Conservation (phyloP, 2,797 vertebrate genomes). For the Betta splendens region DNA sequence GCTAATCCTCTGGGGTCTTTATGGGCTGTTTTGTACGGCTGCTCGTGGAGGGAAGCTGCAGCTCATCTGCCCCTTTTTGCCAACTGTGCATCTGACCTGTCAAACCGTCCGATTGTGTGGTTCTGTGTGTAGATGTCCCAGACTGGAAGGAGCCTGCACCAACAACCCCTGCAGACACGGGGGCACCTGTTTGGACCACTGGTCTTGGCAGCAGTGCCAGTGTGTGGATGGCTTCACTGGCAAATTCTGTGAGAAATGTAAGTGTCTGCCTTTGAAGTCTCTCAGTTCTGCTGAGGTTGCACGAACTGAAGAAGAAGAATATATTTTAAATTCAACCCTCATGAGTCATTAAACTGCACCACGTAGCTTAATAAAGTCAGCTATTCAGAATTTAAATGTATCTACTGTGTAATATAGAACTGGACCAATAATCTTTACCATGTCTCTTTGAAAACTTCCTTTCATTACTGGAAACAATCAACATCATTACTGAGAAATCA, state of each 20-base stretch:
- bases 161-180: conserved; percentile 91
- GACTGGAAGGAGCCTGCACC: conserved; percentile 91
- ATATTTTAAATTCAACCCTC: conserved; percentile 60
- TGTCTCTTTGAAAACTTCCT: conserved; percentile 31
- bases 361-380: conserved; percentile 42
- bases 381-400: conserved; percentile 30
- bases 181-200: conserved; percentile 91
- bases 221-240: conserved; percentile 93
- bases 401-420: conserved; percentile 34
- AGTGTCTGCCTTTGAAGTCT: conserved; percentile 58
- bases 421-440: conserved; percentile 15
- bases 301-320: conserved; percentile 46
- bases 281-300: conserved; percentile 43
- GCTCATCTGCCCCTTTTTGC: conserved; percentile 60
- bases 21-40: conserved; percentile 55
- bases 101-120: conserved; percentile 57
- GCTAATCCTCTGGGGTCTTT: conserved; percentile 71
- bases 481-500: conserved; percentile 5
- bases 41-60: conserved; percentile 52
- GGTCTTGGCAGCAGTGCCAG: conserved; percentile 97
- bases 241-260: conserved; percentile 95
- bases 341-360: conserved; percentile 51
- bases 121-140: conserved; percentile 86
- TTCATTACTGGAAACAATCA: conserved; percentile 36
- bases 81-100: conserved; percentile 62